These are phyloP conservation scores for Pimpla rufipes DNA, from an alignment of 2,888 invertebrate genomes.

Conservation along the genomic window DNA sequence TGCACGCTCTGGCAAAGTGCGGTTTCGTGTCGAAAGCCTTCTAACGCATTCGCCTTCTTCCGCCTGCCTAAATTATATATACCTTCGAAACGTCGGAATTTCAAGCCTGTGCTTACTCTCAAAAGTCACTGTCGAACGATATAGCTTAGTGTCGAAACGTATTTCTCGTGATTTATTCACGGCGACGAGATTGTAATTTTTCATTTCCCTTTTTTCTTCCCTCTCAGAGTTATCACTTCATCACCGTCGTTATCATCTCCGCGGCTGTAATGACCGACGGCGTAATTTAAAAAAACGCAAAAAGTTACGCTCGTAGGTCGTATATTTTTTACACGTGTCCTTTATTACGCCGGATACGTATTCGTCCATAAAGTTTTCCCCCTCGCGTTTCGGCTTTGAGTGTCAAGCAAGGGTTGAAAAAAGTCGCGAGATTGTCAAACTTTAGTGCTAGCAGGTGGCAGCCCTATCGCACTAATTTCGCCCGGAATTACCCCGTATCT, in stretches of 20 bases:
- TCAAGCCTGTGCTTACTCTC: slow-evolving; percentile 33
- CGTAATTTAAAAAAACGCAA: no score
- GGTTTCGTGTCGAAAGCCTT: slow-evolving; percentile 67
- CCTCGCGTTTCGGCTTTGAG: background rate
- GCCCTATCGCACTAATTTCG: background rate
- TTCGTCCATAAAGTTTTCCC: background rate
- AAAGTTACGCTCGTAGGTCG: no score
- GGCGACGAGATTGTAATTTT: background rate
- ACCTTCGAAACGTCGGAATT: slow-evolving; percentile 46
- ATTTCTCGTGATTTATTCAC: background rate
- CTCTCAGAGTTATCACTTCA: no score
- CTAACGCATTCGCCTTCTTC: slow-evolving; percentile 60
- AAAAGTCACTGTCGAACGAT: slow-evolving; percentile 27
- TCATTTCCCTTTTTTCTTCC: no score
- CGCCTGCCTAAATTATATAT: slow-evolving; percentile 49
- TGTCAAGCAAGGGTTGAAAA: background rate
- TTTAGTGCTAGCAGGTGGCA: background rate
- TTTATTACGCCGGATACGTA: background rate
- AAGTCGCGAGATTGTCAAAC: slow-evolving; percentile 7
- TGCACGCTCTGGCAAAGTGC: slow-evolving; percentile 63
- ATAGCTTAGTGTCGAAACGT: background rate
- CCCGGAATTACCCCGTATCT: background rate
- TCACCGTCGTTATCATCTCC: no score
- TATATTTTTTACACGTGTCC: background rate
- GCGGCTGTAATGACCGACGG: no score